Evolutionary conservation across 30 jellyfish, hydroid and myxozoan genomes (phyloP), one percentile per base, ranked within the genome.

Genomic region (Rhopilema esculentum): DNA sequence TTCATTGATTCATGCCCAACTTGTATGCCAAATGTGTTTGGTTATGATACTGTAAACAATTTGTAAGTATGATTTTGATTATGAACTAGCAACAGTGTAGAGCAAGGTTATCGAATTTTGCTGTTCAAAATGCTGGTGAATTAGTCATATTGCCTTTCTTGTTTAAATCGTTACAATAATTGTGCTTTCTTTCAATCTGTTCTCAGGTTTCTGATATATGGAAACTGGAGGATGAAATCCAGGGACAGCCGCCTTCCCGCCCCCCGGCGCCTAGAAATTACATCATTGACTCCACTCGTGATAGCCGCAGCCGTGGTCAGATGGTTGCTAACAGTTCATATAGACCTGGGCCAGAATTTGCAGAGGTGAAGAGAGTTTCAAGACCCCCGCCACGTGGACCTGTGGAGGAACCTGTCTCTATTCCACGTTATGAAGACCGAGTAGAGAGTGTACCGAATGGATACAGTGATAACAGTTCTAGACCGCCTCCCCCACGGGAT

Each of bases 241-340:
- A 77, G 8, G 93, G 82, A 1, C 82, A 88, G 1, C 53, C 96
- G 24, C 98, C 98, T 18, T 81, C 91, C 21, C 95, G 98, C 62
- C 98, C 98, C 6, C 91, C 95, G 2, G 98, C 98, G 26, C 98
- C 98, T 1, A 89, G 98, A 25, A 93, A 93, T 40, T 93, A 93
- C 87, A 88, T 93, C 25, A 68, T 80, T 40, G 98, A 93, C 72
- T 72, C 82, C 57, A 71, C 93, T 27, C 50, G 89, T 51, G 88
- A 90, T 32, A 83, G 92, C 20, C 91, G 83, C 0, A 64, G 20
- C 20, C 84, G 84, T 12, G 84, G 91, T 31, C 85, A 90, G 65
- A 77, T 73, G 40, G 90, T 69, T 30, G 95, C 97, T 12, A 88
- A 90, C 79, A 90, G 90, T 70, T 23, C 91, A 18, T 92, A 86